Evolutionary conservation across 92 coral and sea anemone species (phyloP).

Genomic region (Porites lobata): DNA sequence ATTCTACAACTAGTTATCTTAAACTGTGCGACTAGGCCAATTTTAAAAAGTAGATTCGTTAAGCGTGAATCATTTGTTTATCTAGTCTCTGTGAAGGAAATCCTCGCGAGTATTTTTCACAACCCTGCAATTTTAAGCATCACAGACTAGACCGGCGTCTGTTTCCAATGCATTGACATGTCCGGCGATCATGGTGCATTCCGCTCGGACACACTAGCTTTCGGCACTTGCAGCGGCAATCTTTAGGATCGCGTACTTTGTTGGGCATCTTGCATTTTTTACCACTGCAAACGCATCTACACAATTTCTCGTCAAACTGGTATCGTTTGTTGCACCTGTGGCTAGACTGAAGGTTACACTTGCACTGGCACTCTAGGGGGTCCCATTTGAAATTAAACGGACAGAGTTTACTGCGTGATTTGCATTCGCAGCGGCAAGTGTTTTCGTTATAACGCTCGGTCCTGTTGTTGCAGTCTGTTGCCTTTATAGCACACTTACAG

Average conservation of each 20-base stretch:
- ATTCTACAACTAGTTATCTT: no score
- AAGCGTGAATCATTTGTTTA: no score
- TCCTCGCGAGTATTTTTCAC: no score
- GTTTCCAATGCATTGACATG: conserved; percentile 1
- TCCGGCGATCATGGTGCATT: background rate
- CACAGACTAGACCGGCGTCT: background rate
- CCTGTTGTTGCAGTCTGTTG: conserved; percentile 73
- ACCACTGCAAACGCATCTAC: conserved; percentile 35
- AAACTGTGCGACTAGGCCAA: no score
- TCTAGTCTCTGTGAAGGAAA: no score
- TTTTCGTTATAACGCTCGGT: conserved; percentile 52
- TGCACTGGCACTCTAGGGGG: conserved; percentile 45
- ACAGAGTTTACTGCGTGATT: background rate
- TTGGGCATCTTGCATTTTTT: background rate
- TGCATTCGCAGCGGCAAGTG: conserved; percentile 46
- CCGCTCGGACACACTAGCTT: background rate
- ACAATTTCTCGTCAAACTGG: conserved; percentile 21
- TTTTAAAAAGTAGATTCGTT: no score
- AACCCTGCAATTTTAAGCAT: no score
- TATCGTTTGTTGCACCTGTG: conserved; percentile 15
- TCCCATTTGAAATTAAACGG: conserved; percentile 14
- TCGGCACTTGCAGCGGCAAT: conserved; percentile 32
- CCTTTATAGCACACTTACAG: conserved; percentile 68
- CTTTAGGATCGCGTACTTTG: conserved; percentile 17
- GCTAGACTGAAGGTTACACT: background rate